A percentile compares a stretch with the other conserved stretches of the same genome.
phyloP scores from a whole-genome alignment of 2,888 invertebrate genomes.

The Poecilus cupreus region DNA sequence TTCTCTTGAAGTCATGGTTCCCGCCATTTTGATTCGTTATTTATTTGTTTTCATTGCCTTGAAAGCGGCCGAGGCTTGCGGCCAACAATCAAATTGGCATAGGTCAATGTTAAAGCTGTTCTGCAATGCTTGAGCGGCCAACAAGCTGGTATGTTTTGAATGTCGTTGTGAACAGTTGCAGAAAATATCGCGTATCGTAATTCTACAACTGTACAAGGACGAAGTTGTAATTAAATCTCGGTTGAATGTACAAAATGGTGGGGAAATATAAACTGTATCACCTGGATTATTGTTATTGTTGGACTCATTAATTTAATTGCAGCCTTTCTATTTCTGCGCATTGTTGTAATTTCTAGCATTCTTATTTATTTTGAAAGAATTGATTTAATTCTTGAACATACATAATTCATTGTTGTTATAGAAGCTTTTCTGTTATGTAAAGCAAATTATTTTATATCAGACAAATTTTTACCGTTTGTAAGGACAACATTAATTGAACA shows the following conservation, averaged over 20 bases:
- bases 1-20: too few relatives aligned
- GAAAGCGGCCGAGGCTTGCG: neutral
- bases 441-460: too few relatives aligned
- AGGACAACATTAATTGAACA: too few relatives aligned
- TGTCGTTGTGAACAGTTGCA: neutral
- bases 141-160: neutral
- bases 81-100: conserved; percentile 38
- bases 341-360: conserved; percentile 12
- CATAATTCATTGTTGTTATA: too few relatives aligned
- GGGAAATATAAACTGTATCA: neutral
- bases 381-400: too few relatives aligned
- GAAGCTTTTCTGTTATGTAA: too few relatives aligned
- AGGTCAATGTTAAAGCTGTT: conserved; percentile 34
- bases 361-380: too few relatives aligned
- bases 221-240: conserved; percentile 9
- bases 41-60: conserved; percentile 26
- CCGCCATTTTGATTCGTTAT: conserved; percentile 16
- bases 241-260: neutral
- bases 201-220: neutral
- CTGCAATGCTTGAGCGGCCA: neutral
- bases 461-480: too few relatives aligned
- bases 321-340: conserved; percentile 26
- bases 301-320: neutral
- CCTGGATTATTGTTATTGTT: neutral
- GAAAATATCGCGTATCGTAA: conserved; percentile 1